A percentile compares a stretch with the other conserved stretches of the same genome.
Conservation (phyloP, 2,888 invertebrate genomes). For the Anthophora plumipes region DNA sequence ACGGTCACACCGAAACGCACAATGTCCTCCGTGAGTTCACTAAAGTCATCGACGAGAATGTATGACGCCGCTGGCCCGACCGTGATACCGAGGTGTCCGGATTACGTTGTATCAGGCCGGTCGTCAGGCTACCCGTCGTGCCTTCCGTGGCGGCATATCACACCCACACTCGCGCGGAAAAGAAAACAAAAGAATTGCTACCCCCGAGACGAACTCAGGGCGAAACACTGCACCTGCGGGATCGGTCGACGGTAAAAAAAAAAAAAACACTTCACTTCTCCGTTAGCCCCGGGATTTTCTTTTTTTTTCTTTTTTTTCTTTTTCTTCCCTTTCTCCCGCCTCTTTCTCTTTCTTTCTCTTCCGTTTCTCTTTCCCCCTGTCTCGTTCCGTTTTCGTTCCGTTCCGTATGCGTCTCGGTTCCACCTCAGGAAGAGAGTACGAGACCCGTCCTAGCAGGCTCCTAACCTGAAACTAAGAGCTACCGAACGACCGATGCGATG, state of each 20-base stretch:
- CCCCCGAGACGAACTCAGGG: slow-evolving; percentile 37
- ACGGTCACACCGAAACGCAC: slow-evolving; percentile 55
- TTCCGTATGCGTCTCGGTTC: slow-evolving; percentile 49
- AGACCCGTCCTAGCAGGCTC: slow-evolving; percentile 85
- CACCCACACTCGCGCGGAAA: slow-evolving; percentile 56
- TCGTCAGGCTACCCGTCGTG: slow-evolving; percentile 45
- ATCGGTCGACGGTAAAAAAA: too few species aligned
- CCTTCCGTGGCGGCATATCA: slow-evolving; percentile 42
- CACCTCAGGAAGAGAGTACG: slow-evolving; percentile 77
- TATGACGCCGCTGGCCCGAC: slow-evolving; percentile 1
- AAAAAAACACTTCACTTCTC: slow-evolving; percentile 58
- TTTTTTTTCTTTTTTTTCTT: too few species aligned
- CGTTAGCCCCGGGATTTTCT: too few species aligned
- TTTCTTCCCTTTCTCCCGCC: slow-evolving; percentile 32
- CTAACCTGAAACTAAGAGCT: slow-evolving; percentile 85
- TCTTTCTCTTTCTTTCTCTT: too few species aligned
- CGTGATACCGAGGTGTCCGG: slow-evolving; percentile 31
- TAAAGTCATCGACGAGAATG: slow-evolving; percentile 47
- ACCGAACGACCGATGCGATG: slow-evolving; percentile 83
- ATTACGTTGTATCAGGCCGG: slow-evolving; percentile 24
- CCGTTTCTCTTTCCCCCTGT: slow-evolving; percentile 9
- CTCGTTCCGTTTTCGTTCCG: slow-evolving; percentile 22
- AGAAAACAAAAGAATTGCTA: too few species aligned
- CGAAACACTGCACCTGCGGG: too few species aligned
- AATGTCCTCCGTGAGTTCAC: slow-evolving; percentile 48